Conservation (phyloP, 1,140 invertebrate genomes). For the Brachionus rotundiformis region DNA sequence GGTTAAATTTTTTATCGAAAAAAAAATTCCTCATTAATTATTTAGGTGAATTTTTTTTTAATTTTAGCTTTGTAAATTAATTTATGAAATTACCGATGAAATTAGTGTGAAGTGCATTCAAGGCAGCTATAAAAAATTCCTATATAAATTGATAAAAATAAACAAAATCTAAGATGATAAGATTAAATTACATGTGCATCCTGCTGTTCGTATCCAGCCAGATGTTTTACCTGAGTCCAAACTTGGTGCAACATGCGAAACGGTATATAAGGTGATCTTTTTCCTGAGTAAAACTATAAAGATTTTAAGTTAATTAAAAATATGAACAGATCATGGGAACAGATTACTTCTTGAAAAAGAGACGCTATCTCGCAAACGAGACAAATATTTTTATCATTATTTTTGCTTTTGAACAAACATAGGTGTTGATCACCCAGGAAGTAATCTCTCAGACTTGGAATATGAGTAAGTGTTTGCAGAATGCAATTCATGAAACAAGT, state of each 20-base stretch:
- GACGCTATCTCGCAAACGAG: conserved; percentile 86
- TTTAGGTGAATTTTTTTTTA: too few species aligned
- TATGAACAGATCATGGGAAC: too few species aligned
- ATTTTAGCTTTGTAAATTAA: too few species aligned
- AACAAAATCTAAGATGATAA: conserved; percentile 70
- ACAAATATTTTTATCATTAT: conserved; percentile 67
- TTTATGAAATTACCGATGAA: conserved; percentile 3
- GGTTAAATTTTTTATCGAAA: not conserved
- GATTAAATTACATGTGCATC: conserved; percentile 98
- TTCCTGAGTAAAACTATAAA: conserved; percentile 88
- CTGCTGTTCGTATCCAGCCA: conserved; percentile 94
- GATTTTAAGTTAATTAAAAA: too few species aligned
- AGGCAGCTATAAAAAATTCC: conserved; percentile 46
- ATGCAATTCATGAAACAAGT: conserved; percentile 99
- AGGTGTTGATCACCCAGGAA: conserved; percentile 85
- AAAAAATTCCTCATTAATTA: too few species aligned
- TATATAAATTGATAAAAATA: not conserved
- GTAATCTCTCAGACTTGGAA: conserved; percentile 87
- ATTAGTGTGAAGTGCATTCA: conserved; percentile 36
- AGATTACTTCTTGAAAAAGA: conserved; percentile 63
- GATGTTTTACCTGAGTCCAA: conserved; percentile 90
- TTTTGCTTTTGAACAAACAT: not conserved
- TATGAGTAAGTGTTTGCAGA: conserved; percentile 90
- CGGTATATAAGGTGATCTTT: conserved; percentile 80
- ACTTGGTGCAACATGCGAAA: conserved; percentile 86